These are phyloP conservation scores for Moxostoma hubbsi DNA, from an alignment of 2,797 vertebrate species.

Conservation along the genomic window DNA sequence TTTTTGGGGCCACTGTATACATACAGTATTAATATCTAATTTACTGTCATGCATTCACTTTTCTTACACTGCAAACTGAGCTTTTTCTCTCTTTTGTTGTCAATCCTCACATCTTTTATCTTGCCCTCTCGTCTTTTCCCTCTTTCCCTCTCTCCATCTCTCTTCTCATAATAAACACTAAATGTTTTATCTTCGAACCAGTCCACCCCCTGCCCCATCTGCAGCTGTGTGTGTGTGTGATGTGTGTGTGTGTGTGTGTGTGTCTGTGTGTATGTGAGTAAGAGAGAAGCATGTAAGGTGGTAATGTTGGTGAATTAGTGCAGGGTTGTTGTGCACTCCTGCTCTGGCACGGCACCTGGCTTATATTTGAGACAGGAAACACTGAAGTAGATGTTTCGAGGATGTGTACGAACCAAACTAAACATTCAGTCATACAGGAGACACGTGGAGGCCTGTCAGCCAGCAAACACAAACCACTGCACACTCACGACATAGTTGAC, in stretches of 20 bases:
- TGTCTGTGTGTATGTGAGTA: too few relatives aligned
- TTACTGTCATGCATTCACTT: conserved; percentile 13
- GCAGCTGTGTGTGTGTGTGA: conserved; percentile 49
- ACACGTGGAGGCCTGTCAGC: conserved; percentile 42
- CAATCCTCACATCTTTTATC: conserved; percentile 44
- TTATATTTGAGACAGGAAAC: conserved; percentile 55
- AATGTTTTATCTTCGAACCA: conserved; percentile 83
- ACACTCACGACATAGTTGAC: not conserved
- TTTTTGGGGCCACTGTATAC: not conserved
- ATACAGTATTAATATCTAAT: not conserved
- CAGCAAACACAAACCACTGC: not conserved
- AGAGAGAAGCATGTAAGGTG: conserved; percentile 47
- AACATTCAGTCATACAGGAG: conserved; percentile 47
- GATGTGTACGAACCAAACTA: conserved; percentile 54
- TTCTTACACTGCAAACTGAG: conserved; percentile 16
- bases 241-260: too few relatives aligned
- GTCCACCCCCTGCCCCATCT: conserved; percentile 49
- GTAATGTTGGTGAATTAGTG: conserved; percentile 35
- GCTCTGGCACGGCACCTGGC: conserved; percentile 84
- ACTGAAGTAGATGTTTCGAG: conserved; percentile 54
- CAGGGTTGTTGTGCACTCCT: conserved; percentile 25
- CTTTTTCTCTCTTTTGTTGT: conserved; percentile 10
- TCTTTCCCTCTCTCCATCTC: conserved; percentile 35
- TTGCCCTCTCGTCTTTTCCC: conserved; percentile 23
- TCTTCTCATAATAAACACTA: conserved; percentile 86